Conservation (phyloP, 1,140 invertebrate species). For the Leptonema lineaticorne region DNA sequence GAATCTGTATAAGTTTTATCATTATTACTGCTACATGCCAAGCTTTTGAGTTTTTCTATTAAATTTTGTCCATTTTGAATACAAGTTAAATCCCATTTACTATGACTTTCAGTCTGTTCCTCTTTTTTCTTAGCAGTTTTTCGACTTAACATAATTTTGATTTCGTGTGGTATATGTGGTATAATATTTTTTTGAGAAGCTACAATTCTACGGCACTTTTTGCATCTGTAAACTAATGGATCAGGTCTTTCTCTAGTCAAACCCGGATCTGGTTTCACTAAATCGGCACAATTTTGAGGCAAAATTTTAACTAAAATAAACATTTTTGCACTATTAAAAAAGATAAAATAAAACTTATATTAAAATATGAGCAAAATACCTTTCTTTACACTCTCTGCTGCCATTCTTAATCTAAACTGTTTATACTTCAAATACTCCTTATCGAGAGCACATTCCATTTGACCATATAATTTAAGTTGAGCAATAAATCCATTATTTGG, state of each 20-base stretch:
- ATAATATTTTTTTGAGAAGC: slow-evolving; percentile 77
- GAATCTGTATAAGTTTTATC: neutral
- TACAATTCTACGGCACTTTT: slow-evolving; percentile 74
- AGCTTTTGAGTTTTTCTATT: slow-evolving; percentile 50
- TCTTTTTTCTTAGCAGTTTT: slow-evolving; percentile 29
- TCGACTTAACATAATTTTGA: slow-evolving; percentile 50
- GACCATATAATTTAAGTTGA: slow-evolving; percentile 74
- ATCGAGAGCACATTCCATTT: slow-evolving; percentile 73
- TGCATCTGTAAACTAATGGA: slow-evolving; percentile 78
- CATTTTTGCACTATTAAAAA: neutral
- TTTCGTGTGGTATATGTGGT: slow-evolving; percentile 63
- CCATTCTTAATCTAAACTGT: slow-evolving; percentile 72
- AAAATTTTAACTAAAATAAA: slow-evolving; percentile 70
- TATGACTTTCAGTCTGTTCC: slow-evolving; percentile 12
- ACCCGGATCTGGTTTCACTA: slow-evolving; percentile 79
- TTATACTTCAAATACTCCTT: slow-evolving; percentile 71
- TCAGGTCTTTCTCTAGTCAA: slow-evolving; percentile 72
- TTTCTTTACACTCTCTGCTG: slow-evolving; percentile 78
- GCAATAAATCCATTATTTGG: slow-evolving; percentile 75
- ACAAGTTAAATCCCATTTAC: slow-evolving; percentile 43
- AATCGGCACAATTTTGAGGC: slow-evolving; percentile 71
- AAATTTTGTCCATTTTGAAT: slow-evolving; percentile 52
- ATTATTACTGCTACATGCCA: slow-evolving; percentile 36
- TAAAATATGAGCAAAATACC: slow-evolving; percentile 46
- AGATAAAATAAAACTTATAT: neutral